Conservation (phyloP, 2,113 vertebrate genomes). For the Pollimyrus isidori region DNA sequence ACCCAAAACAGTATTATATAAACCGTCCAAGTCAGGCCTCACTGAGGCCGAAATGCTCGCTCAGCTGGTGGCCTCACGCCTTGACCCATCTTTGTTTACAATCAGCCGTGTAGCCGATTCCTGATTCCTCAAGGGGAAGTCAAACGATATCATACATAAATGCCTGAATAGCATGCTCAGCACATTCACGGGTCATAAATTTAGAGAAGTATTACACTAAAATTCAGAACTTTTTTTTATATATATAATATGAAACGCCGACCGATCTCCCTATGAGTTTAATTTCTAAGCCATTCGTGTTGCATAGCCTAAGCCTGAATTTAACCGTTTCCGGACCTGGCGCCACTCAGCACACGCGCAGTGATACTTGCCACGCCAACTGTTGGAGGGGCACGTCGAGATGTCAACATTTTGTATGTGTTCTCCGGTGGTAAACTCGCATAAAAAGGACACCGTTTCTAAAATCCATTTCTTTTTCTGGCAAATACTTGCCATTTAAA, state of each 20-base stretch:
- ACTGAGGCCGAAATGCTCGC: background rate
- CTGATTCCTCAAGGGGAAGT: background rate
- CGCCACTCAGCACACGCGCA: too few relatives aligned
- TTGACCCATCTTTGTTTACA: background rate
- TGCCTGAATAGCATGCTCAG: background rate
- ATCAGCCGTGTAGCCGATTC: background rate
- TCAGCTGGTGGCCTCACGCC: background rate
- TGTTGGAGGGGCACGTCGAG: background rate
- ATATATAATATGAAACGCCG: background rate
- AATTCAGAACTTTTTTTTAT: background rate
- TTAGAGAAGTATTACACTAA: background rate
- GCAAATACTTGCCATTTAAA: background rate
- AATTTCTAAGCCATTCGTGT: background rate
- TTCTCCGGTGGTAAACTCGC: background rate
- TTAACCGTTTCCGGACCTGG: background rate
- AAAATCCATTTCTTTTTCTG: background rate
- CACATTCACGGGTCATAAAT: background rate
- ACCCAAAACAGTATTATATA: background rate
- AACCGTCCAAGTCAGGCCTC: background rate
- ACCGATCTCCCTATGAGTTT: background rate
- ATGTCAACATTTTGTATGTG: background rate
- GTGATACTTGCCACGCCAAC: background rate
- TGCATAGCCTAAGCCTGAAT: background rate
- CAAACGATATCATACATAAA: background rate
- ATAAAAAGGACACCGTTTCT: background rate